Base-by-base conservation (phyloP, 2,888 invertebrate species). In the Papilio gigon region DNA sequence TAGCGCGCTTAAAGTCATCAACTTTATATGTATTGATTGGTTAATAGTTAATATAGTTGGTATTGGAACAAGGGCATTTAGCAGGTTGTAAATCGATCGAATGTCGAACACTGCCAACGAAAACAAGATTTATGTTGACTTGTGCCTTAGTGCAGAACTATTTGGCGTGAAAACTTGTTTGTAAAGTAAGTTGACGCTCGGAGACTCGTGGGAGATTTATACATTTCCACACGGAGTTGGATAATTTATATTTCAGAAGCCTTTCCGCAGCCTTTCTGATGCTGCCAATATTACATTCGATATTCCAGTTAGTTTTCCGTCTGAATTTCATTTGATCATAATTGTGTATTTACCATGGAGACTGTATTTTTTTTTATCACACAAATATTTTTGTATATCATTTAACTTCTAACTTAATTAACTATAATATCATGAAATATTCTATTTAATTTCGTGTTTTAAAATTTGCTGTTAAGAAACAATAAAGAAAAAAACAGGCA, bases 91-190 rank as follows among this genome's bases (percentile, higher is more conserved):
- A 56, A 56, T 56, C 30, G 53, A 56, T 56, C 53, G 30, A 56
- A 30, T 56, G 30, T 56, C 53, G 12, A 30, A 25, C 17, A 42
- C 0, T 50, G 25, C 17, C 6, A 9, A 17, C 25, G 22, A 56
- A 53, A 30, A 8, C n/a, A 30, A 56, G 53, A 56, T 56, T 30
- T 56, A 56, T 56, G 30, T 56, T 56, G 30, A 30, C 53, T 50
- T 53, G 14, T 53, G 27, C 22, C 37, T 37, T 22, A 42, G 33
- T 25, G 50, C 25, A 37, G 37, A 50, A 47, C 47, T 67, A 65
- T 65, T 65, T 47, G 59, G 47, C 67, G 67, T 61, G 61, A 66
- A 22, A 67, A 60, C 60, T 61, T 67, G 50, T 61, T 61, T 61
- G 61, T 25, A 53, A 50, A 30, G 50, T 47, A 67, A 60, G 61